Base-by-base conservation (phyloP, 1,140 invertebrate species). In the Drosophila bifasciata region DNA sequence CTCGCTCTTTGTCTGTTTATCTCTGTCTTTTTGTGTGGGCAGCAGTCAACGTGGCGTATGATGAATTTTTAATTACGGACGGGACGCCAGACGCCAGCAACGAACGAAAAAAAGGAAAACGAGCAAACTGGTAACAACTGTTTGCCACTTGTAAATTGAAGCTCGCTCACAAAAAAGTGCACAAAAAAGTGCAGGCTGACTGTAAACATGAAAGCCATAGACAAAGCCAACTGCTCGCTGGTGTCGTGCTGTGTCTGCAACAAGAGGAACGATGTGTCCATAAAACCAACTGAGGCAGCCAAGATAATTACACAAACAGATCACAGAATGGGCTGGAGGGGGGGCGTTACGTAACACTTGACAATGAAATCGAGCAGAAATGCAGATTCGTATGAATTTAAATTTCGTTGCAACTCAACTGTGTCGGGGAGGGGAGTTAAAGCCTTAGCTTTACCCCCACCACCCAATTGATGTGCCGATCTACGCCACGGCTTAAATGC, bases 1-100 rank as follows among this genome's bases (percentile, higher is more conserved):
- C 56, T 15, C 50, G 39, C 48, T 13, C 25, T 23, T 55, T 25
- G 8, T 45, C 25, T 15, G 32, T n/a, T n/a, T n/a, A n/a, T 23
- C 25, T 25, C 55, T 55, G 28, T 64, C 23, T 23, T 61, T 49
- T 49, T 75, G 62, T 55, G 16, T 28, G 50, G 32, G 16, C 56
- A 11, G 59, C 70, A 56, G 66, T 56, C 79, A 84, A 85, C 71
- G 58, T 86, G 77, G 81, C 81, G 81, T 85, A 85, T 86, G 81
- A 85, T 85, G 81, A 85, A 86, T 85, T 85, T 86, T 85, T 85
- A 86, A 85, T 85, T 85, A 86, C 81, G 45, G 48, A 62, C 56
- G 45, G 52, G 64, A 59, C 66, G 51, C 39, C 66, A 72, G 59
- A 46, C 44, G n/a, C 3, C 3, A 51, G 36, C 43, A 53, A n/a